Percentiles rank a stretch among this genome's conserved stretches.
Conservation (phyloP, 2,113 vertebrate species). For the Dromas ardeola region DNA sequence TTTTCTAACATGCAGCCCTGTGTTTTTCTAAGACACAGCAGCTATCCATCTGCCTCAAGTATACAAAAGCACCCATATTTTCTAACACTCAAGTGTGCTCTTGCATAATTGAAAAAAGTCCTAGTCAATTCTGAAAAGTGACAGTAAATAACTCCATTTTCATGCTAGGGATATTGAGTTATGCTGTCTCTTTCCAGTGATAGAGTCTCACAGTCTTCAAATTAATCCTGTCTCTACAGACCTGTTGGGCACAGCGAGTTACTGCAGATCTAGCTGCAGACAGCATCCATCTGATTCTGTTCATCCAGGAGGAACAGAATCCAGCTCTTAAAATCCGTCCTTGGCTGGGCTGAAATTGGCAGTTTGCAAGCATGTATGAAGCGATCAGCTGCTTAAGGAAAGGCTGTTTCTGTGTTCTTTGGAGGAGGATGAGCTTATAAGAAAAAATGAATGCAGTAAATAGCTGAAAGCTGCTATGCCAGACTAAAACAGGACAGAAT, state of each 20-base stretch:
- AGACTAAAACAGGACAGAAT: neutral
- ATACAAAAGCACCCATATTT: neutral
- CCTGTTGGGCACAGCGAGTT: neutral
- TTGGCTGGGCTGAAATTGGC: slow-evolving; percentile 26
- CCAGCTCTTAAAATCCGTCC: neutral
- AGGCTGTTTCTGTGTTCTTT: slow-evolving; percentile 16
- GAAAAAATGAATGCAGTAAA: neutral
- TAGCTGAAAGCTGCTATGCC: neutral
- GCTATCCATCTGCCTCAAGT: neutral
- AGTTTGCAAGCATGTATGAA: neutral
- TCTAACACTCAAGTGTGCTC: neutral
- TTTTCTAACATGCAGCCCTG: neutral
- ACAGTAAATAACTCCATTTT: slow-evolving; percentile 26
- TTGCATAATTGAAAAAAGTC: neutral
- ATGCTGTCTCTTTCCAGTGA: neutral
- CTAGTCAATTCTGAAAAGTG: neutral
- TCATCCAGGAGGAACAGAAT: slow-evolving; percentile 2
- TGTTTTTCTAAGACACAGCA: slow-evolving; percentile 7
- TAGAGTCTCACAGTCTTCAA: neutral
- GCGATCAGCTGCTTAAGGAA: slow-evolving; percentile 13
- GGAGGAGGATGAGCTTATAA: neutral
- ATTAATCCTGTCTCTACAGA: slow-evolving; percentile 22
- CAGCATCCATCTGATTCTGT: slow-evolving; percentile 7
- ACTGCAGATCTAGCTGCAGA: slow-evolving; percentile 1
- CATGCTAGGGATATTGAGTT: neutral